Conservation (phyloP, 2,113 vertebrate genomes). For the Orthonyx spaldingii region DNA sequence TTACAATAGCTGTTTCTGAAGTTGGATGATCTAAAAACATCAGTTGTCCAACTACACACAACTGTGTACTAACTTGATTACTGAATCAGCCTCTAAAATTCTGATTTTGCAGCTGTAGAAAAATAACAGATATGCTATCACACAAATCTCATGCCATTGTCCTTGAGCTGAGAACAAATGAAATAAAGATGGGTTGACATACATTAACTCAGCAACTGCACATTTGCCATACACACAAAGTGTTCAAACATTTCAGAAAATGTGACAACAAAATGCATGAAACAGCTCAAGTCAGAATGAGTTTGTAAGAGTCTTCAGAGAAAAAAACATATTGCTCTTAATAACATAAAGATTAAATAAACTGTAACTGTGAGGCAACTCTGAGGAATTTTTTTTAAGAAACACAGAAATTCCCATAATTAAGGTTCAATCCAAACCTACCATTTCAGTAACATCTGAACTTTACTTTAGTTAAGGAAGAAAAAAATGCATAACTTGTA, state of each 20-base stretch:
- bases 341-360: not conserved
- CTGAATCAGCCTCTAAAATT: not conserved
- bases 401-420: not conserved
- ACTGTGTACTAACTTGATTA: not conserved
- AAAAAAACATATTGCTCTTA: not conserved
- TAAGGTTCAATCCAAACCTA: not conserved
- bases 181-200: not conserved
- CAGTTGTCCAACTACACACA: not conserved
- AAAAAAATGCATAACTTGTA: not conserved
- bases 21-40: not conserved
- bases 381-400: not conserved
- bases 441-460: not conserved
- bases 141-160: not conserved
- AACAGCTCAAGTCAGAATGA: not conserved
- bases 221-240: not conserved
- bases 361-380: not conserved
- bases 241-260: not conserved
- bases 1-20: not conserved
- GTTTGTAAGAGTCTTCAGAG: not conserved
- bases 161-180: not conserved
- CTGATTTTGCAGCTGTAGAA: not conserved
- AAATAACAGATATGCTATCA: not conserved
- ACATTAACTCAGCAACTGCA: not conserved
- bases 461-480: not conserved
- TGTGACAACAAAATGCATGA: not conserved